Conservation (phyloP, 2,888 invertebrate genomes). For the Agrenia bidenticulata region DNA sequence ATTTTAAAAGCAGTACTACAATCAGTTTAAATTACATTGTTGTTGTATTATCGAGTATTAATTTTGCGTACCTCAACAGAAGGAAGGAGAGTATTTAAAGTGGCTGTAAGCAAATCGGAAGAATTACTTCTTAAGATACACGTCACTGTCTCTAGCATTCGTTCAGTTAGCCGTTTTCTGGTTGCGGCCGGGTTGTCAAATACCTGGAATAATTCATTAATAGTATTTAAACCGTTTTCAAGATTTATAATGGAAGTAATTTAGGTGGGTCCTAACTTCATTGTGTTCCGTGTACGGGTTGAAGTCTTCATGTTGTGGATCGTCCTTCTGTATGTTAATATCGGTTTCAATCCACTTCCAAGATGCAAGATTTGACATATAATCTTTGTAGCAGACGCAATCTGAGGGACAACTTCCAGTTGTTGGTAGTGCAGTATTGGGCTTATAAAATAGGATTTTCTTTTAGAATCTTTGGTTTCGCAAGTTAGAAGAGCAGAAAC, state of each 20-base stretch:
- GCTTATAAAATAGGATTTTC: no score
- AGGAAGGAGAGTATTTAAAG: conserved; percentile 22
- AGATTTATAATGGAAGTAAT: neutral
- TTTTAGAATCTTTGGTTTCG: no score
- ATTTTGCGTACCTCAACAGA: conserved; percentile 38
- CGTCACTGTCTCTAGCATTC: conserved; percentile 41
- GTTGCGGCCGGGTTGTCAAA: conserved; percentile 37
- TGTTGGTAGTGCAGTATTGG: neutral
- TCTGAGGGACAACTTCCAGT: conserved; percentile 37
- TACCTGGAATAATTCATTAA: conserved; percentile 32
- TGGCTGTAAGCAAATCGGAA: conserved; percentile 15
- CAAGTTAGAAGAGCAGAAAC: no score
- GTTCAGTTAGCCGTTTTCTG: conserved; percentile 21
- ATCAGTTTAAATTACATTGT: neutral
- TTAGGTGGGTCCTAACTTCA: conserved; percentile 32
- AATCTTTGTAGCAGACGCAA: conserved; percentile 49
- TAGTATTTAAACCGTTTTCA: neutral
- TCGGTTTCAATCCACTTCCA: conserved; percentile 51
- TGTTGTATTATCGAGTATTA: neutral
- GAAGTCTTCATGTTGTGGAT: conserved; percentile 38
- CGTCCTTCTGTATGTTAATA: conserved; percentile 24
- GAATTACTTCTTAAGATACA: conserved; percentile 44
- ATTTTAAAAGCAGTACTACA: neutral
- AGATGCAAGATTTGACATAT: conserved; percentile 44
- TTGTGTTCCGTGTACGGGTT: conserved; percentile 50